Conservation (phyloP, 1,140 invertebrate genomes). For the Euglossa dilemma region DNA sequence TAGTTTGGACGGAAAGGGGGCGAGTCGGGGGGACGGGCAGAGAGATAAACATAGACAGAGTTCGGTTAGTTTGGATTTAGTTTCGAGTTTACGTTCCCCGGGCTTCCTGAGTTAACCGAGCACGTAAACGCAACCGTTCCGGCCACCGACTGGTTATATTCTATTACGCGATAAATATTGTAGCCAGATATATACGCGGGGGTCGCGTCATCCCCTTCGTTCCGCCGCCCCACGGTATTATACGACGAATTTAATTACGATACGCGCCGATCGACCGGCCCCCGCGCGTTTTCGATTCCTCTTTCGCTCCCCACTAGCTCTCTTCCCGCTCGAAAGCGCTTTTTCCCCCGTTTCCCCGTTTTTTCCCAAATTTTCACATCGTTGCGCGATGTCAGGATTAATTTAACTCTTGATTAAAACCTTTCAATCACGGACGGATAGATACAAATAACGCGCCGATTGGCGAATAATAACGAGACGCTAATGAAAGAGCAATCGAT, state of each 20-base stretch:
- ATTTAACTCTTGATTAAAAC: conserved; percentile 43
- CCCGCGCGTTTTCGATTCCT: conserved; percentile 34
- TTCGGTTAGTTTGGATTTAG: conserved; percentile 76
- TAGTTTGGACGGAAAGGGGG: not conserved
- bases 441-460: conserved; percentile 6
- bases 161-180: conserved; percentile 78
- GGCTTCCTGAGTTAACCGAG: conserved; percentile 76
- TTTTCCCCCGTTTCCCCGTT: too few species aligned
- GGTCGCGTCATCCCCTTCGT: conserved; percentile 1
- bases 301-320: not conserved
- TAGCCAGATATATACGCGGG: conserved; percentile 58
- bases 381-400: conserved; percentile 30
- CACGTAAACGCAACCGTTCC: conserved; percentile 72
- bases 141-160: conserved; percentile 71
- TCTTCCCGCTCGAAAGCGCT: not conserved
- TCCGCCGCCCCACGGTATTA: not conserved
- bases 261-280: conserved; percentile 32
- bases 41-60: conserved; percentile 61
- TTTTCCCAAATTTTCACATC: conserved; percentile 20
- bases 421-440: conserved; percentile 17
- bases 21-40: not conserved
- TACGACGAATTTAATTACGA: conserved; percentile 62
- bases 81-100: conserved; percentile 76
- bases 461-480: conserved; percentile 18
- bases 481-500: conserved; percentile 17